Conservation (phyloP, 2,888 invertebrate species). For the Carpatolechia fugitivella region DNA sequence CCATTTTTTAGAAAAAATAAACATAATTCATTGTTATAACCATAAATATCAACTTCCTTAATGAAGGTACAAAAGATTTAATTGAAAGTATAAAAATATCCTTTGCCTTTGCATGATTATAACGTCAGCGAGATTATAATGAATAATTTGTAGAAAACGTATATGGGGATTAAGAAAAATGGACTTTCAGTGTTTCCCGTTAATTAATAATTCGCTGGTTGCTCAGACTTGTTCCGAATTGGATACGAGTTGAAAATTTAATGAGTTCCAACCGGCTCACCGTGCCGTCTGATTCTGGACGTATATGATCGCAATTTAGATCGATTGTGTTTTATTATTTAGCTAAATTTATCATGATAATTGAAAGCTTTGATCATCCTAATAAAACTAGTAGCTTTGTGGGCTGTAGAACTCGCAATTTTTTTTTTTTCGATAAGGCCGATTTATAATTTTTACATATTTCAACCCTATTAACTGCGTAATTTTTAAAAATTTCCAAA, state of each 20-base stretch:
- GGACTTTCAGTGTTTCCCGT: conserved; percentile 43
- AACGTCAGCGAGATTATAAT: conserved; percentile 2
- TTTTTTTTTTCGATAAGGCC: too few relatives aligned
- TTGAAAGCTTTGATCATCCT: too few relatives aligned
- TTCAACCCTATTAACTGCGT: too few relatives aligned
- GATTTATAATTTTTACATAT: too few relatives aligned
- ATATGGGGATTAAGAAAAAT: conserved; percentile 43
- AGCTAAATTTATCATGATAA: too few relatives aligned
- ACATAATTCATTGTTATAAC: too few relatives aligned
- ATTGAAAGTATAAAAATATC: background rate
- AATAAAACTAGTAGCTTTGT: too few relatives aligned
- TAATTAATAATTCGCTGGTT: conserved; percentile 40
- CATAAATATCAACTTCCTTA: too few relatives aligned
- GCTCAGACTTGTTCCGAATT: conserved; percentile 38
- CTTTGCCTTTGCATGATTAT: background rate
- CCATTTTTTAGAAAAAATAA: too few relatives aligned
- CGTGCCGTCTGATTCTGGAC: conserved; percentile 27
- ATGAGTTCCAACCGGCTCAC: conserved; percentile 39
- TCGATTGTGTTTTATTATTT: background rate
- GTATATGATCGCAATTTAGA: background rate
- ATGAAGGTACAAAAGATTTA: too few relatives aligned
- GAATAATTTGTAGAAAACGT: conserved; percentile 25
- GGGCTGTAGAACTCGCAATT: too few relatives aligned
- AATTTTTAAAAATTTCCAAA: too few relatives aligned
- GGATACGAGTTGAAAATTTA: conserved; percentile 47